phyloP scores from a whole-genome alignment of 2,888 invertebrate species.

The Linnaemya tessellans region DNA sequence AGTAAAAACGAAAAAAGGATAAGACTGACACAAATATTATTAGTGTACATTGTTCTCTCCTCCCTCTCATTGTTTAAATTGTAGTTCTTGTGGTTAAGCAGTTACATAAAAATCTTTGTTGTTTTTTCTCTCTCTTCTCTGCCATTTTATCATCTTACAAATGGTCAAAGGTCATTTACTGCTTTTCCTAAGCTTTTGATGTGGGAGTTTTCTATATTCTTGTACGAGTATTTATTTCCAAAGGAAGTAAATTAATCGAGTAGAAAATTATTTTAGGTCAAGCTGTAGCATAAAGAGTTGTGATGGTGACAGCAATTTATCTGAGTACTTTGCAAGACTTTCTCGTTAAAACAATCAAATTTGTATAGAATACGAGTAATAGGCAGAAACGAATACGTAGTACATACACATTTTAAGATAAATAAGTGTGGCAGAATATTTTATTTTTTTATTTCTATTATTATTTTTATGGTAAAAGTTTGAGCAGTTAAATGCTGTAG shows the following conservation, averaged over 20 bases:
- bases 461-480: too few species aligned
- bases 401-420: too few species aligned
- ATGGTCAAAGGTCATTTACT: slow-evolving; percentile 46
- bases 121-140: background rate
- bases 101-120: background rate
- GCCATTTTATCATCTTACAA: slow-evolving; percentile 28
- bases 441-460: background rate
- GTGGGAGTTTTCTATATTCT: background rate
- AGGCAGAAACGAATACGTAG: too few species aligned
- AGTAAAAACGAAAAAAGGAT: slow-evolving; percentile 31
- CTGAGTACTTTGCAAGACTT: background rate
- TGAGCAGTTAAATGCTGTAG: too few species aligned
- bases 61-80: background rate
- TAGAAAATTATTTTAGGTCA: slow-evolving; percentile 53
- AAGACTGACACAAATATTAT: slow-evolving; percentile 39
- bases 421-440: too few species aligned
- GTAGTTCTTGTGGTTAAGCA: slow-evolving; percentile 14
- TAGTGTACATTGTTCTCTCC: slow-evolving; percentile 12
- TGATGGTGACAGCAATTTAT: slow-evolving; percentile 37
- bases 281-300: slow-evolving; percentile 10
- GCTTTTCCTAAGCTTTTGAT: background rate
- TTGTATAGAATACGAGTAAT: background rate
- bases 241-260: slow-evolving; percentile 52
- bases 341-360: background rate
- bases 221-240: background rate